A percentile compares a stretch with the other conserved stretches of the same genome.
These are phyloP conservation scores for Folsomia candida DNA, from an alignment of 2,888 invertebrate genomes.

Conservation along the genomic window DNA sequence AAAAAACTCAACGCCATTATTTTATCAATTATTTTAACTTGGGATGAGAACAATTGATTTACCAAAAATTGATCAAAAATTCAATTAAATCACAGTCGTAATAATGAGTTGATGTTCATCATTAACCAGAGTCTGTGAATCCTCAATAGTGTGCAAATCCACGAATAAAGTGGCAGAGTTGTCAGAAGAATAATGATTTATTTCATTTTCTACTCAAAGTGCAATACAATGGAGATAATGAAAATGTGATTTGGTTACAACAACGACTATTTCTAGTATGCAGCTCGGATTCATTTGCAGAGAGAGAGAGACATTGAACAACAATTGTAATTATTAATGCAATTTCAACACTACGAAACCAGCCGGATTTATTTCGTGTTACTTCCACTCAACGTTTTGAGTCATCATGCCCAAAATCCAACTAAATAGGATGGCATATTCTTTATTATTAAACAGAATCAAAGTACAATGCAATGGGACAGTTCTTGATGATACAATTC, in stretches of 20 bases:
- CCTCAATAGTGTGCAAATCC: too few species aligned
- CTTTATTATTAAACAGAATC: too few species aligned
- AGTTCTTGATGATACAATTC: constrained; percentile 15
- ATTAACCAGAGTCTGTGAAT: background rate
- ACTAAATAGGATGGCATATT: background rate
- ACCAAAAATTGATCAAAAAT: background rate
- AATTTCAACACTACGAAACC: background rate
- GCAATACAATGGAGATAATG: background rate
- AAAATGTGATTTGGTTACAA: background rate
- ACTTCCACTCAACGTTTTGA: too few species aligned
- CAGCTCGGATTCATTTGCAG: background rate
- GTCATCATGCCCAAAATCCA: background rate
- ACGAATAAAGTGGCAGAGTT: background rate
- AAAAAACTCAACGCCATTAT: background rate
- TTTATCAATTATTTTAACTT: background rate
- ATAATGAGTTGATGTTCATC: background rate
- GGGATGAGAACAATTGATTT: too few species aligned
- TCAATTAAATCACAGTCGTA: background rate
- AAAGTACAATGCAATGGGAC: constrained; percentile 17
- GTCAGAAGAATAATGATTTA: background rate
- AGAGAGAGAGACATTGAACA: background rate
- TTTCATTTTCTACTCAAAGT: too few species aligned
- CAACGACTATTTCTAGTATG: background rate
- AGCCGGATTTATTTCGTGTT: too few species aligned
- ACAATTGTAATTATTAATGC: background rate